Base-by-base conservation (phyloP, 2,888 invertebrate species). In the Baronia brevicornis region DNA sequence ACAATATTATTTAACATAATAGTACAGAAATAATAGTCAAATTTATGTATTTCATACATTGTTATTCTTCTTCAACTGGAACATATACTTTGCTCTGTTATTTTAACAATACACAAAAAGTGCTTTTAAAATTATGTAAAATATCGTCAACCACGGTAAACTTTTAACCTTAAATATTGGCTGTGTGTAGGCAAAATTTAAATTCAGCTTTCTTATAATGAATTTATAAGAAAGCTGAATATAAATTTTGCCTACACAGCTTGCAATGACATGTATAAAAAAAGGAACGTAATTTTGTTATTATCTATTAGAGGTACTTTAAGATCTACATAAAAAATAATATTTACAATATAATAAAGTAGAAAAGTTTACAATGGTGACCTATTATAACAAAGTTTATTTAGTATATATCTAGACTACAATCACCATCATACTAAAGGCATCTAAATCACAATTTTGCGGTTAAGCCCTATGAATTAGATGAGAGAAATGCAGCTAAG, bases 401-500 rank as follows among this genome's bases (percentile, higher is more conserved):
- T 36, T 34, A 18, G 23, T 10, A 27, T 11, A 11, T 6, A 10
- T 25, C 25, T 7, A 31, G 3, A 13, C 33, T 26, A 28, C 18
- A 7, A 42, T 54, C 51, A 63, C 66, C 63, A 66, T 63, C 60
- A 61, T 46, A 60, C 68, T 69, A 67, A 78, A 80, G 78, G 79
- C 80, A 75, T 78, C 68, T 75, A 75, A 69, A 75, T 80, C 79
- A 80, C 75, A 71, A 66, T 64, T 54, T 50, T 48, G 49, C 56
- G 70, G 70, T 79, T 75, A 78, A 72, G 74, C 71, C 70, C 69
- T 61, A 60, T n/a, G n/a, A n/a, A n/a, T n/a, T n/a, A n/a, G n/a
- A n/a, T n/a, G n/a, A n/a, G n/a, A n/a, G n/a, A n/a, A n/a, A n/a
- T n/a, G n/a, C n/a, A n/a, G n/a, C n/a, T n/a, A n/a, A n/a, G n/a